phyloP scores from a whole-genome alignment of 2,797 vertebrate species.

The Enteromius argenteus region DNA sequence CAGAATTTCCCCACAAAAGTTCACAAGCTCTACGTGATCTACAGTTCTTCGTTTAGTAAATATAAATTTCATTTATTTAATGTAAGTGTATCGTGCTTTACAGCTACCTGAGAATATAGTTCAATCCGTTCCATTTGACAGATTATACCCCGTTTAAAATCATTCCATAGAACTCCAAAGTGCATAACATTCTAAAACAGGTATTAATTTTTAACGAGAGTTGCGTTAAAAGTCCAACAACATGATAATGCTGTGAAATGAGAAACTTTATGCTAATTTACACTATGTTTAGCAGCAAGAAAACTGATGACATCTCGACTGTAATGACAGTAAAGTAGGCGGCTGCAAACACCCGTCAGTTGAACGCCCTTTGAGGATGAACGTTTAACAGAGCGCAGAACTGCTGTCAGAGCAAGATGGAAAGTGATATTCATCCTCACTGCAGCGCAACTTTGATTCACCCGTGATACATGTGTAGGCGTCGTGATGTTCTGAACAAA shows the following conservation, averaged over 20 bases:
- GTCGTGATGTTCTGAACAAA: neutral
- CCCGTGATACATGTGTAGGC: slow-evolving; percentile 6
- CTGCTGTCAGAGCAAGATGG: neutral
- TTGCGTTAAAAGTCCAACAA: neutral
- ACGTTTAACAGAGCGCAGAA: neutral
- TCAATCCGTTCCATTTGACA: neutral
- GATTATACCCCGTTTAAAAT: neutral
- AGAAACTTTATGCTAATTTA: neutral
- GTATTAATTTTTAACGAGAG: neutral
- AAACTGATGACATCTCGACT: neutral
- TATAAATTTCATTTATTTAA: neutral
- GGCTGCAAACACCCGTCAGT: neutral
- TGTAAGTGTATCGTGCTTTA: too few relatives aligned
- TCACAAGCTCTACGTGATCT: neutral
- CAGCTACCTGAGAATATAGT: neutral
- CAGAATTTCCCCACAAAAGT: neutral
- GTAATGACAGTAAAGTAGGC: neutral
- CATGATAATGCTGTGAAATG: neutral
- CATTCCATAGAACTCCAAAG: neutral
- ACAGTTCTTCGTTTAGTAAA: neutral
- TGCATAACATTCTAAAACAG: neutral
- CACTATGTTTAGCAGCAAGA: neutral
- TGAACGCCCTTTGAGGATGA: neutral
- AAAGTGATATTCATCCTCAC: slow-evolving; percentile 9
- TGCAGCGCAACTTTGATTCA: slow-evolving; percentile 21